A percentile compares a stretch with the other conserved stretches of the same genome.
phyloP scores from a whole-genome alignment of 2,797 vertebrate species.

The Takifugu ocellatus region DNA sequence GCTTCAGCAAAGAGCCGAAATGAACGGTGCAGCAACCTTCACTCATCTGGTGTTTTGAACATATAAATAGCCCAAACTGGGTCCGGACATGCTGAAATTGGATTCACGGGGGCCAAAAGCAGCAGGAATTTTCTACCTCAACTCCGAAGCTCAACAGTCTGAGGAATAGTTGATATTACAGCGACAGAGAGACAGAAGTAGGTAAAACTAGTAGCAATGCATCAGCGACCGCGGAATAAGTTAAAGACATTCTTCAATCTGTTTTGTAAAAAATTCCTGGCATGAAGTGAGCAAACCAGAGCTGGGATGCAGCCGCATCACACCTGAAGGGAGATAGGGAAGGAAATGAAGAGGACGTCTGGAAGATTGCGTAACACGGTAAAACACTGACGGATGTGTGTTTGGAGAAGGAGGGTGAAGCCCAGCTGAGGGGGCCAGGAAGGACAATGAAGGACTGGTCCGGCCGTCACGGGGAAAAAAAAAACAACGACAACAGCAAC shows the following conservation, averaged over 20 bases:
- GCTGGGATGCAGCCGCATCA: conserved; percentile 27
- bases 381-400: conserved; percentile 54
- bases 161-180: conserved; percentile 17
- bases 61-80: conserved; percentile 13
- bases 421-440: conserved; percentile 45
- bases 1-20: too few relatives aligned
- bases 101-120: conserved; percentile 22
- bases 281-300: conserved; percentile 30
- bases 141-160: conserved; percentile 23
- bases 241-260: conserved; percentile 27
- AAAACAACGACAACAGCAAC: conserved; percentile 36
- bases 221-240: conserved; percentile 18
- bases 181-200: conserved; percentile 36
- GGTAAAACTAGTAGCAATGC: conserved; percentile 17
- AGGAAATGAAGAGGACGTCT: conserved; percentile 18
- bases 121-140: conserved; percentile 27
- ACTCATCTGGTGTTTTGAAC: conserved; percentile 29
- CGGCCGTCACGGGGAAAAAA: conserved; percentile 89
- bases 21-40: conserved; percentile 19
- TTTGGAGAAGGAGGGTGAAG: conserved; percentile 51
- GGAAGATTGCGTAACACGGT: conserved; percentile 42
- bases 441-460: conserved; percentile 85
- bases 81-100: conserved; percentile 9
- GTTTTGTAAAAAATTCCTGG: conserved; percentile 38
- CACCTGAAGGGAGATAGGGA: conserved; percentile 21